A percentile compares a stretch with the other conserved stretches of the same genome.
Evolutionary conservation across 2,797 vertebrate genomes (phyloP).

Genomic region (Nasua narica): DNA sequence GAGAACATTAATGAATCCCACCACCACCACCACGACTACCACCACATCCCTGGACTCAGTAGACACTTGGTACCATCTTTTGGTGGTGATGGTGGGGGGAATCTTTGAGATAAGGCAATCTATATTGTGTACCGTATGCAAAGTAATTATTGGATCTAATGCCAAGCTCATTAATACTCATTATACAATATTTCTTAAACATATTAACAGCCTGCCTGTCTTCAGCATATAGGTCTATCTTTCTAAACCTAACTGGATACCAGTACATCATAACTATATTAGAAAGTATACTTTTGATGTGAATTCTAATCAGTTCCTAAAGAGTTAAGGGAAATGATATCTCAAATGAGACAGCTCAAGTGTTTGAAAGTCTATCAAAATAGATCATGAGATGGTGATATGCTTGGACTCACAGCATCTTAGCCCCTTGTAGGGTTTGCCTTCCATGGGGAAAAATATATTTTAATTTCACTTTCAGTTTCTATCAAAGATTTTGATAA

Average conservation of each 20-base stretch:
- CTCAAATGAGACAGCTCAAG: neutral
- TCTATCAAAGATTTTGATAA: neutral
- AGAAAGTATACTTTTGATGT: neutral
- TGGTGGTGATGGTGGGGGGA: neutral
- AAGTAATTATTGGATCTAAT: neutral
- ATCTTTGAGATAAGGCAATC: neutral
- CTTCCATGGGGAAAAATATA: neutral
- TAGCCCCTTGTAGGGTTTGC: neutral
- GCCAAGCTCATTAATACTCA: neutral
- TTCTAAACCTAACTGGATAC: conserved; percentile 17
- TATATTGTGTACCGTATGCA: neutral
- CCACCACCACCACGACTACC: neutral
- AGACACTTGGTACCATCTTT: neutral
- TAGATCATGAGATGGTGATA: neutral
- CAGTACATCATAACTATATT: neutral
- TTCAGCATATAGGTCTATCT: neutral
- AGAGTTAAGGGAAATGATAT: neutral
- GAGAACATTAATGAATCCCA: neutral
- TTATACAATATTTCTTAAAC: neutral
- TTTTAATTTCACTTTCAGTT: conserved; percentile 16
- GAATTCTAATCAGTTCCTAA: neutral
- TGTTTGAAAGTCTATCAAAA: neutral
- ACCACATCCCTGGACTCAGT: neutral
- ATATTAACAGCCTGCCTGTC: conserved; percentile 5
- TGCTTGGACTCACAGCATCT: neutral